A percentile compares a stretch with the other conserved stretches of the same genome.
phyloP scores from a whole-genome alignment of 2,888 invertebrate genomes.

The Gari tellinella region DNA sequence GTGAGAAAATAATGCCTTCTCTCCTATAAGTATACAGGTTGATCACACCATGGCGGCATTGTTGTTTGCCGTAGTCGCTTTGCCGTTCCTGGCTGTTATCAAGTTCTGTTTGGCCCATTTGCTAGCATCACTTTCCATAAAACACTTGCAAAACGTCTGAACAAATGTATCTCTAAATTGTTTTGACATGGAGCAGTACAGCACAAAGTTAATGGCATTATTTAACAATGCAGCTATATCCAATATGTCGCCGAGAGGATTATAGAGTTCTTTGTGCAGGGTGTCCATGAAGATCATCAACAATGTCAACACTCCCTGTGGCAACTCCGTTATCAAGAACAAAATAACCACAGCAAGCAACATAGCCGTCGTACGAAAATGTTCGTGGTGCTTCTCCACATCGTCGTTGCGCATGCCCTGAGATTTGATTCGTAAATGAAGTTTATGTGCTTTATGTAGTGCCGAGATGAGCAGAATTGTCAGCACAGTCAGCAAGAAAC shows the following conservation, averaged over 20 bases:
- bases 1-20: too few species aligned
- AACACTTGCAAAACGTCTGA: conserved; percentile 81
- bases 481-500: conserved; percentile 91
- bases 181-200: conserved; percentile 97
- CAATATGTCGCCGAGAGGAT: conserved; percentile 90
- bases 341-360: conserved; percentile 93
- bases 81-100: conserved; percentile 16
- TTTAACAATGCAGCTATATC: conserved; percentile 95
- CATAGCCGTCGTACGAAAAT: conserved; percentile 94
- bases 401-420: conserved; percentile 80
- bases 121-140: conserved; percentile 48
- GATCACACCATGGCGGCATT: conserved; percentile 4
- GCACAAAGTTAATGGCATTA: conserved; percentile 96
- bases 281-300: conserved; percentile 92
- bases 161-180: conserved; percentile 90
- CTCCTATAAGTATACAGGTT: too few species aligned
- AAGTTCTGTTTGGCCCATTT: conserved; percentile 21
- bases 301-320: conserved; percentile 89
- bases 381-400: conserved; percentile 81
- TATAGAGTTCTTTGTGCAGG: conserved; percentile 89
- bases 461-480: conserved; percentile 84
- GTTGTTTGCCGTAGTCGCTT: not conserved
- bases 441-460: conserved; percentile 83
- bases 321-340: conserved; percentile 95
- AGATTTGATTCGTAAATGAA: conserved; percentile 76